Base-by-base conservation (phyloP, 2,888 invertebrate genomes). In the Philhelius pedissequus region DNA sequence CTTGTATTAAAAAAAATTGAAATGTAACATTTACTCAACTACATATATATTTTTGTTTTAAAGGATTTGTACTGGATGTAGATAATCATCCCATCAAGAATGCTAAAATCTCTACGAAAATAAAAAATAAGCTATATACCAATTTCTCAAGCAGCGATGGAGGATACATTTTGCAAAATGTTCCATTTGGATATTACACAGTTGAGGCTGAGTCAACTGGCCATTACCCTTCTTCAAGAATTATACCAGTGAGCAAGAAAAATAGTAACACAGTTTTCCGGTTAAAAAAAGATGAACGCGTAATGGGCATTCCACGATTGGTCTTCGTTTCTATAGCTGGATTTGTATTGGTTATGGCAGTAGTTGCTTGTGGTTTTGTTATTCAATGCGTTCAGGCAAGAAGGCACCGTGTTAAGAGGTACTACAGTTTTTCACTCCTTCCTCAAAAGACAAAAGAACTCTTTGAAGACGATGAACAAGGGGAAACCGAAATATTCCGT, bases 291-390 rank as follows among this genome's bases (percentile, higher is more conserved):
- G 94, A 96, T 87, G 94, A 95, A 86, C 93, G 92, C 79, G 93
- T 96, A 15, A 92, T 95, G 87, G 97, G 97, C 0, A 92, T 97
- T 92, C 96, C 97, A 0, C 92, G 97, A 30, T 92, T 96, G 22
- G 93, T 95, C 2, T 97, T 97, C 89, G 94, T 97, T 35, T 93
- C 96, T 88, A 89, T 96, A 9, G 93, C 95, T 86, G 96, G 96
- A 94, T 87, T 89, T 30, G 66, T 89, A 2, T 88, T 91, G 32
- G 89, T 91, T 11, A 86, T 89, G 3, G 66, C 87, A 18, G 88
- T 92, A 4, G 87, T 90, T 11, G 70, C 88, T 20, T 89, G 89
- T 68, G 88, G 89, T 11, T 86, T 91, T 25, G 88, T 89, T 82
- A 89, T 90, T 3, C 90, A 91, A 77, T 90, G 88, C 45, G 78